phyloP scores from a whole-genome alignment of 2,888 invertebrate genomes.

The Eilema depressum region DNA sequence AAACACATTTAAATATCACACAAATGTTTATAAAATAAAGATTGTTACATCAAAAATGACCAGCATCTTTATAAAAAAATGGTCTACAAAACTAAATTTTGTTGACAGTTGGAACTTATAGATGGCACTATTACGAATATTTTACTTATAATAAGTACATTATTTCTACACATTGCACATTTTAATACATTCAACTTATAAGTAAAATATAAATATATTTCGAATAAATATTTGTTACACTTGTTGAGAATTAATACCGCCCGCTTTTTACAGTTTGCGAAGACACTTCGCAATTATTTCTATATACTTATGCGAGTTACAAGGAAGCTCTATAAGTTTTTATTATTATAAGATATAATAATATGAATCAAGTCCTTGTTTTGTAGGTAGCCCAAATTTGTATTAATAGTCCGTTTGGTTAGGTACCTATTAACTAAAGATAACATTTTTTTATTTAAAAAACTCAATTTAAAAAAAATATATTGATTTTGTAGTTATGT shows the following conservation, averaged over 20 bases:
- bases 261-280: neutral
- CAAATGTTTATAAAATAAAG: conserved; percentile 34
- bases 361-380: neutral
- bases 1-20: conserved; percentile 39
- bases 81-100: conserved; percentile 35
- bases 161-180: conserved; percentile 57
- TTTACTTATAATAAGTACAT: conserved; percentile 51
- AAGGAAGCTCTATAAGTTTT: conserved; percentile 15
- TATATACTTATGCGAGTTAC: conserved; percentile 3
- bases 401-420: neutral
- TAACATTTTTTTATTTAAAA: too few species aligned
- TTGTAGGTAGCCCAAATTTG: neutral
- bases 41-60: conserved; percentile 54
- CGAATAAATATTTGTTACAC: conserved; percentile 14
- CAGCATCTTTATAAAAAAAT: conserved; percentile 58
- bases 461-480: too few species aligned
- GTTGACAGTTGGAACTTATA: conserved; percentile 39
- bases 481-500: too few species aligned
- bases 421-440: too few species aligned
- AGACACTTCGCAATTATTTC: neutral
- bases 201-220: conserved; percentile 19
- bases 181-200: conserved; percentile 41
- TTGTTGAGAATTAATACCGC: conserved; percentile 10
- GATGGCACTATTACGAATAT: conserved; percentile 50
- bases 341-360: neutral